Evolutionary conservation across 2,113 vertebrate species (phyloP), one percentile per base, ranked within the genome.

Genomic region (Chlorocebus sabaeus): DNA sequence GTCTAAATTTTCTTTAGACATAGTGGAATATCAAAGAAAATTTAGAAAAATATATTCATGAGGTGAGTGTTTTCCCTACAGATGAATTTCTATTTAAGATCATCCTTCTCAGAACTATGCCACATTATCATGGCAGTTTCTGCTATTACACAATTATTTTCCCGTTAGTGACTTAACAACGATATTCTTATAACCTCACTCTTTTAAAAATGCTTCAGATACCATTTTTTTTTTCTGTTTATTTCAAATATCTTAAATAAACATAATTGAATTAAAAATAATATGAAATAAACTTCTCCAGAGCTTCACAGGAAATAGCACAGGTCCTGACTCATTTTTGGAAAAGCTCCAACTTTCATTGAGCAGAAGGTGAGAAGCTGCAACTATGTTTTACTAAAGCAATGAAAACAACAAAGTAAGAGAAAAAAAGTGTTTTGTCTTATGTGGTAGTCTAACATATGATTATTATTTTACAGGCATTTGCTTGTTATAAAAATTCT

Each of bases 51-150:
- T 50, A 67, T 67, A 93, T 43, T 52, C 32, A 80, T 82, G 18
- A 89, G 22, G 73, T 43, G 6, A 81, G 4, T 93, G 14, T 40
- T 68, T 76, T 1, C 48, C 27, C 18, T 76, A 45, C 75, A 73
- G 38, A 78, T 95, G 25, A 95, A 89, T 59, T 96, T 93, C 38
- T 90, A 86, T 78, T 95, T 96, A 92, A 72, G n/a, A 75, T 78
- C 35, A 94, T 57, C 57, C 55, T 45, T 3, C 57, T 45, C 35
- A 88, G 52, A 91, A 95, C 2, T 67, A 91, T 38, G 27, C 23
- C 27, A 89, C 3, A n/a, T 84, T 45, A 68, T 72, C 48, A 80
- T 13, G 3, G 20, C 1, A 67, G 6, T 43, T 57, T 73, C 16
- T 90, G 59, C 17, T 57, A 43, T 38, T 64, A 75, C 12, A 5